Evolutionary conservation across 2,888 invertebrate genomes (phyloP), one percentile per base, ranked within the genome.

Genomic region (Entomobrya proxima): DNA sequence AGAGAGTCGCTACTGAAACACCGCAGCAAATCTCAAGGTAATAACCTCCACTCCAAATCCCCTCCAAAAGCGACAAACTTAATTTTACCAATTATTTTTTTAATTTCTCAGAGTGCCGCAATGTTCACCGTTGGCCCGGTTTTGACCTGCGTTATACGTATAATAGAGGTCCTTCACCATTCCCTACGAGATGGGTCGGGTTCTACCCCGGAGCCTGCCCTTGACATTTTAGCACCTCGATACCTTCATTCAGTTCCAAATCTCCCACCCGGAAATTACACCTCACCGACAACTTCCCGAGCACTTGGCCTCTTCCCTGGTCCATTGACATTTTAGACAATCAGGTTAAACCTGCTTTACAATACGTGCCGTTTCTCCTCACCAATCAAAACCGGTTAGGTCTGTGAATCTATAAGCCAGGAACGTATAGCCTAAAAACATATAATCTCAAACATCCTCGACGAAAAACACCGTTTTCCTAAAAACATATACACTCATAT

Each of bases 31-130:
- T n/a, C n/a, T n/a, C n/a, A n/a, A n/a, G n/a, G n/a, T n/a, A n/a
- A n/a, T n/a, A n/a, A n/a, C n/a, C n/a, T n/a, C n/a, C n/a, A n/a
- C n/a, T n/a, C n/a, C n/a, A n/a, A n/a, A n/a, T n/a, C n/a, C n/a
- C n/a, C n/a, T n/a, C n/a, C n/a, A n/a, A n/a, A n/a, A n/a, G n/a
- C n/a, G n/a, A n/a, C n/a, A n/a, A n/a, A 15, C 40, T 44, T 32
- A 11, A 30, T 47, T 24, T 47, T 21, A 1, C 18, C 1, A 32
- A 32, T 15, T n/a, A n/a, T n/a, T n/a, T n/a, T n/a, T n/a, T n/a
- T n/a, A n/a, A n/a, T 85, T n/a, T n/a, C 58, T 40, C 24, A 85
- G 85, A 24, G 13, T 24, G 85, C 85, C 21, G 79, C 85, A n/a
- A 24, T 32, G 13, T 1, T 85, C 2, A 55, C 40, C 1, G 85